Evolutionary conservation across 1,140 invertebrate genomes (phyloP).

Genomic region (Monomorium pharaonis): DNA sequence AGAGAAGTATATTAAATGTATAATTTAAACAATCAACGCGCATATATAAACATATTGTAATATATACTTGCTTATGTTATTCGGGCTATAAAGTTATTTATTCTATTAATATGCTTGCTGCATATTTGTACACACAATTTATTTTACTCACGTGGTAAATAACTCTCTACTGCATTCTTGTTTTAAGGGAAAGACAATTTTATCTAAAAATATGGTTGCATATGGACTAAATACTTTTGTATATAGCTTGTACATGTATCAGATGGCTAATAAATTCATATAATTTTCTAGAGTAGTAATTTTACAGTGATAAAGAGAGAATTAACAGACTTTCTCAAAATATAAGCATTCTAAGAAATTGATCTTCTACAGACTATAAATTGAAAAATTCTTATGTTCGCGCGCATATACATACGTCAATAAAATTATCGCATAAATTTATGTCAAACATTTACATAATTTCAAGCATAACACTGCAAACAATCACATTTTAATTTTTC

Average conservation of each 20-base stretch:
- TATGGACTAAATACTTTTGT: conserved; percentile 76
- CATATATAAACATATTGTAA: neutral
- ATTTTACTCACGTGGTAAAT: conserved; percentile 17
- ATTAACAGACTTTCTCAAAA: conserved; percentile 20
- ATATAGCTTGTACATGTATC: conserved; percentile 79
- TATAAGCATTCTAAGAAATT: neutral
- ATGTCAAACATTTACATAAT: too few relatives aligned
- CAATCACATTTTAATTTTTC: too few relatives aligned
- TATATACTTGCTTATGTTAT: conserved; percentile 26
- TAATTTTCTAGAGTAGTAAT: conserved; percentile 39
- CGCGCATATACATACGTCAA: neutral
- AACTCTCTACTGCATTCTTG: conserved; percentile 67
- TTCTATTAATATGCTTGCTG: conserved; percentile 34
- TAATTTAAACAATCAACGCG: conserved; percentile 29
- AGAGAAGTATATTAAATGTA: neutral
- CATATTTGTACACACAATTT: conserved; percentile 9
- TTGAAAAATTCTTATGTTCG: neutral
- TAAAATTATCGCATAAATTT: too few relatives aligned
- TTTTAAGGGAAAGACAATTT: conserved; percentile 53
- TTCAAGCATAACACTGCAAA: too few relatives aligned
- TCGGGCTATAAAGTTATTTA: conserved; percentile 35
- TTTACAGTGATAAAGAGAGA: neutral
- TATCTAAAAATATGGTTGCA: conserved; percentile 51
- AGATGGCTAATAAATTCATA: conserved; percentile 61
- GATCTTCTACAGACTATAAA: neutral